Base-by-base conservation (phyloP, 2,113 vertebrate genomes). In the Nycticebus coucang region DNA sequence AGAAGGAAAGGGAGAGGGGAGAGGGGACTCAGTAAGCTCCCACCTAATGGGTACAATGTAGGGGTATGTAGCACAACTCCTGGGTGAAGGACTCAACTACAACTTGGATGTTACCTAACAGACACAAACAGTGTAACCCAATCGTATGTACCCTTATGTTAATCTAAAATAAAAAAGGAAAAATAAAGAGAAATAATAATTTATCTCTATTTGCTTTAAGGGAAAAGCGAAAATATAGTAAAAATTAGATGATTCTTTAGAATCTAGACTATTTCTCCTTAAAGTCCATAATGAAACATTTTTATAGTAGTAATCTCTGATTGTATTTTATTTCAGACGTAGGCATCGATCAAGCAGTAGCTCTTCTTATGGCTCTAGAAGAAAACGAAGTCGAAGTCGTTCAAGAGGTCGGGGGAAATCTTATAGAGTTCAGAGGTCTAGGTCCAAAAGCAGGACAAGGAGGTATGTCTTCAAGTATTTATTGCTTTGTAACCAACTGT, bases 321-420 rank as follows among this genome's bases (percentile, higher is more conserved):
- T 78, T 84, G 12, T 91, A 24, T 95, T 80, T 93, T 92, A 57
- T 98, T 98, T 85, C 97, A 99, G 99, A 93, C 99, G 98, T 95
- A 99, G 98, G 13, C 98, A 98, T 95, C 98, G 99, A 8, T 99
- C 99, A 64, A 99, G 99, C 99, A 99, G 99, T 98, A 99, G 99
- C 68, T 99, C 99, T 4, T 99, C 99, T 1, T 99, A 99, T 24
- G 99, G 99, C 64, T 99, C 99, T 77, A 98, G 98, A 97, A 99
- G 98, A 98, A 99, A 99, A 98, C 98, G 99, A 97, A 99, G 98
- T 92, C 98, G 98, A 62, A 99, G 99, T 96, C 98, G 98, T n/a
- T 99, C 99, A 17, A 97, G 98, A 92, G 99, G 99, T 93, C 98
- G 98, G 98, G 99, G 99, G 92, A 99, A 99, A 97, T 99, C 98